Evolutionary conservation across 2,888 invertebrate species (phyloP).

Genomic region (Drosophila neonasuta): DNA sequence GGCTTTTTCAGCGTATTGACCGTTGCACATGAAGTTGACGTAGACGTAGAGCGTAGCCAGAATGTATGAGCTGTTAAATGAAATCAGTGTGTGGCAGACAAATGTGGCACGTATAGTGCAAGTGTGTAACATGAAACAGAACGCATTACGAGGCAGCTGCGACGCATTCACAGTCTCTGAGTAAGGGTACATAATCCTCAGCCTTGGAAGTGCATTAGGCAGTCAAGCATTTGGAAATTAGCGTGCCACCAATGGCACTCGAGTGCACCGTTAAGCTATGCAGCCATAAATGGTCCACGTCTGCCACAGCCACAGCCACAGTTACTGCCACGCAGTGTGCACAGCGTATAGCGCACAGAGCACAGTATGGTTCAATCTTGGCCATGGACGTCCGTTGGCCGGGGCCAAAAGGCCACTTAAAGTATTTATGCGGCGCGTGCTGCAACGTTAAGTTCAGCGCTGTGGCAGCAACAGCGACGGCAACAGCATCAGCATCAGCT

Average conservation of each 20-base stretch:
- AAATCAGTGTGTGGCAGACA: conserved; percentile 22
- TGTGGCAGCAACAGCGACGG: conserved; percentile 15
- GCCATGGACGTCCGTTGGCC: conserved; percentile 29
- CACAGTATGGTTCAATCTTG: conserved; percentile 17
- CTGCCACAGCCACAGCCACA: conserved; percentile 11
- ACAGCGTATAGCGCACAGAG: neutral
- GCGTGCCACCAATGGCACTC: conserved; percentile 62
- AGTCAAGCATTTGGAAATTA: conserved; percentile 64
- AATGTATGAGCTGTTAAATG: conserved; percentile 27
- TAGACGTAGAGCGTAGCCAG: conserved; percentile 18
- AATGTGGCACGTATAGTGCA: conserved; percentile 3
- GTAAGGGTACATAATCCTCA: conserved; percentile 52
- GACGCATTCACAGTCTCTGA: conserved; percentile 20
- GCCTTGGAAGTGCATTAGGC: conserved; percentile 43
- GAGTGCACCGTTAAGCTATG: conserved; percentile 55
- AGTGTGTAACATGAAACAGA: conserved; percentile 8
- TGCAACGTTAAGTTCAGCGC: conserved; percentile 63
- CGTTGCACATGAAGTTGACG: conserved; percentile 24
- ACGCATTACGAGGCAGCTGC: neutral
- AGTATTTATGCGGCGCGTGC: conserved; percentile 62
- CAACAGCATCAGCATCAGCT: conserved; percentile 20
- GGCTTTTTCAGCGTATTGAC: conserved; percentile 40
- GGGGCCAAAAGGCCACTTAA: conserved; percentile 58
- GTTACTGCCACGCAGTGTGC: neutral
- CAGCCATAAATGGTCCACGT: conserved; percentile 47